Conservation (phyloP, 1,140 invertebrate species). For the Schlechtendalia chinensis region DNA sequence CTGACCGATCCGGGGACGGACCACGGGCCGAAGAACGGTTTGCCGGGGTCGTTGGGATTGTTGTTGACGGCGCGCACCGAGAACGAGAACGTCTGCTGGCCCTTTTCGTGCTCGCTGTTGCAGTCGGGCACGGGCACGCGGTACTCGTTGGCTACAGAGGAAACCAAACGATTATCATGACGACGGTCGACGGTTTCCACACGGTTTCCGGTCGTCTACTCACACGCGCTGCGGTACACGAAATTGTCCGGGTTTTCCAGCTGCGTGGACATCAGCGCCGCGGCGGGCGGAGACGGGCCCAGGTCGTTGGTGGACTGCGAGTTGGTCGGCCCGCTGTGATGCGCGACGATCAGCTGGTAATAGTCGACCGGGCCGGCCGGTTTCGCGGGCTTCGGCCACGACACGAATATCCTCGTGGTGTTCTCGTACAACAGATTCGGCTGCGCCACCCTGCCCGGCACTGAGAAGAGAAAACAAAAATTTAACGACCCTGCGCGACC, state of each 20-base stretch:
- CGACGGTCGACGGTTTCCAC: too few species aligned
- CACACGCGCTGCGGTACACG: background rate
- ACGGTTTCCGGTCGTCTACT: too few species aligned
- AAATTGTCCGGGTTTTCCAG: slow-evolving; percentile 2
- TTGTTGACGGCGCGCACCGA: slow-evolving; percentile 17
- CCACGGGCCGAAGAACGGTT: background rate
- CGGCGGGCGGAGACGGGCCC: background rate
- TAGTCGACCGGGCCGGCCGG: slow-evolving; percentile 7
- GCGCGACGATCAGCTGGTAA: background rate
- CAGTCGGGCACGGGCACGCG: slow-evolving; percentile 24
- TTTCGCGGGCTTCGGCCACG: slow-evolving; percentile 9
- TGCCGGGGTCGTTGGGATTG: background rate
- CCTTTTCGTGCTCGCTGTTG: background rate
- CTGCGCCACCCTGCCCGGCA: background rate
- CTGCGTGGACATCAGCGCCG: background rate
- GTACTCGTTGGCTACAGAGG: background rate
- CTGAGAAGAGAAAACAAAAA: background rate
- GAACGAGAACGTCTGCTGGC: slow-evolving; percentile 30
- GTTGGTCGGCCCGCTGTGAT: slow-evolving; percentile 6
- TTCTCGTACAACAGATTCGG: background rate
- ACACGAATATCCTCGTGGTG: slow-evolving; percentile 20
- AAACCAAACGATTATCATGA: background rate
- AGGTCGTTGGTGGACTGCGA: background rate
- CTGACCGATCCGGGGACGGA: slow-evolving; percentile 56
- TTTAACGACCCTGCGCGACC: too few species aligned